Evolutionary conservation across 2,888 invertebrate genomes (phyloP).

Genomic region (Caradrina kadenii): DNA sequence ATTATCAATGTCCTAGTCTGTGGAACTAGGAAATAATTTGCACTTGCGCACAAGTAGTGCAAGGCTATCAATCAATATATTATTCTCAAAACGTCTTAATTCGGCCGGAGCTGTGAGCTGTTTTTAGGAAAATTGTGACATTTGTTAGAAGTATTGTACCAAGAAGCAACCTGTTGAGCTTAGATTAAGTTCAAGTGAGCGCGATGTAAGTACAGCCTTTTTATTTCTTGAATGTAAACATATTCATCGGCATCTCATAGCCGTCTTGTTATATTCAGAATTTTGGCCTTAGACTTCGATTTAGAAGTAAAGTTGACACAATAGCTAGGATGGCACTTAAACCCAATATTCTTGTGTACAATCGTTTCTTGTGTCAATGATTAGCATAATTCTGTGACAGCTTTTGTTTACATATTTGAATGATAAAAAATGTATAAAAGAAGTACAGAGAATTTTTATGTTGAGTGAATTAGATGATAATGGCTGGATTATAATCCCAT

Average conservation of each 20-base stretch:
- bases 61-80: slow-evolving; percentile 43
- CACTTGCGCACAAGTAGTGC: slow-evolving; percentile 55
- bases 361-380: background rate
- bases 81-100: slow-evolving; percentile 16
- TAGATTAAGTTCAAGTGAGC: background rate
- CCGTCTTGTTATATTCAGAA: background rate
- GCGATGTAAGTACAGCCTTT: slow-evolving; percentile 37
- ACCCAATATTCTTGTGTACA: background rate
- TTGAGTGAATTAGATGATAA: too few relatives aligned
- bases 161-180: slow-evolving; percentile 46
- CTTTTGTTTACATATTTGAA: slow-evolving; percentile 8
- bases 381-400: background rate
- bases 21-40: slow-evolving; percentile 40
- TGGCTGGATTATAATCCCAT: too few relatives aligned
- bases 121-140: background rate
- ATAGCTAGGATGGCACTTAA: background rate
- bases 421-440: background rate
- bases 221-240: background rate
- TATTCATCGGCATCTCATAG: background rate
- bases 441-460: background rate
- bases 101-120: background rate
- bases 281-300: background rate
- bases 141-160: slow-evolving; percentile 15
- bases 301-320: background rate
- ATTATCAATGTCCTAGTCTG: slow-evolving; percentile 1